Conservation (phyloP, 2,797 vertebrate genomes). For the Clarias laeviceps region DNA sequence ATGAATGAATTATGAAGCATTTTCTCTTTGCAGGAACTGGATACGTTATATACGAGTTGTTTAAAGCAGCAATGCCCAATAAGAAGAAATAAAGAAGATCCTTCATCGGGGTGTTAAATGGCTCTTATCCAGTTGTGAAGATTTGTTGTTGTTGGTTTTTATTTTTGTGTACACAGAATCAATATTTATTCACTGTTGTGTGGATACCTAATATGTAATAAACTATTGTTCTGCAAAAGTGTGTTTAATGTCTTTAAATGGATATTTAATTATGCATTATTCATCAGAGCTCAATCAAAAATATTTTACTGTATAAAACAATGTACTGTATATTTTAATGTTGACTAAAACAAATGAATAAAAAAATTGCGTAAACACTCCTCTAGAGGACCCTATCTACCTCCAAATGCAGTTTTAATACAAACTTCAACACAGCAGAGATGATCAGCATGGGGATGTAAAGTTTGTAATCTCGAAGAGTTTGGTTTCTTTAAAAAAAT, state of each 20-base stretch:
- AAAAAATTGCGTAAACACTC: not conserved
- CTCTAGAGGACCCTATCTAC: not conserved
- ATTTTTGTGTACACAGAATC: constrained; percentile 66
- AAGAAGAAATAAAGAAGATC: constrained; percentile 72
- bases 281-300: not conserved
- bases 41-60: constrained; percentile 72
- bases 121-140: constrained; percentile 55
- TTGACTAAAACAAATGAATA: not conserved
- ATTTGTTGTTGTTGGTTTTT: constrained; percentile 53
- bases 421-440: not conserved
- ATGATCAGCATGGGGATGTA: not conserved
- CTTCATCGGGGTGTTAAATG: constrained; percentile 25
- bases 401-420: not conserved
- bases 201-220: constrained; percentile 73
- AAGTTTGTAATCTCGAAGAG: not conserved
- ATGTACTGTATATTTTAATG: not conserved
- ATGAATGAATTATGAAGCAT: not conserved
- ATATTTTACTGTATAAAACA: too few relatives aligned
- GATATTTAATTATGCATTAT: too few relatives aligned
- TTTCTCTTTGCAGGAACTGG: constrained; percentile 71
- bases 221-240: constrained; percentile 55
- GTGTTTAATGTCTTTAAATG: not conserved
- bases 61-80: constrained; percentile 74
- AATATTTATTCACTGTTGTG: constrained; percentile 73
- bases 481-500: not conserved